A percentile compares a stretch with the other conserved stretches of the same genome.
These are phyloP conservation scores for Macrotrachela quadricornifera DNA, from an alignment of 1,140 invertebrate genomes.

Conservation along the genomic window DNA sequence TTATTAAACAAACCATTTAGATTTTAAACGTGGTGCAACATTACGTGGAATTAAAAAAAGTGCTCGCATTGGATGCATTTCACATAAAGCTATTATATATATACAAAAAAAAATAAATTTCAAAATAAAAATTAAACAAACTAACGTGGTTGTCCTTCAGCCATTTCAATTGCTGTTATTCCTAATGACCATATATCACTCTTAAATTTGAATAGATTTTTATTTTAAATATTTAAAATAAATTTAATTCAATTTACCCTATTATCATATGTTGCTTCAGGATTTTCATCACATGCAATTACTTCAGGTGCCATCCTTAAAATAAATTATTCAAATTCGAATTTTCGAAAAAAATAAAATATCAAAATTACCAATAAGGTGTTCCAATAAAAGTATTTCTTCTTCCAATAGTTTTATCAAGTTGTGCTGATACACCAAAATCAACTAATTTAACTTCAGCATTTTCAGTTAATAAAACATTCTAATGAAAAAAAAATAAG, in stretches of 20 bases:
- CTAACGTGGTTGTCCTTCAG: slow-evolving; percentile 76
- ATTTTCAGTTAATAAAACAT: slow-evolving; percentile 95
- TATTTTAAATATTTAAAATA: too few relatives aligned
- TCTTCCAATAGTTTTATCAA: slow-evolving; percentile 91
- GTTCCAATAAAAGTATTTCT: too few relatives aligned
- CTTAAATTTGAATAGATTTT: too few relatives aligned
- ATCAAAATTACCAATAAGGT: too few relatives aligned
- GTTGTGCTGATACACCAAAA: slow-evolving; percentile 95
- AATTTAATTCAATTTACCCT: too few relatives aligned
- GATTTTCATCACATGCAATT: slow-evolving; percentile 99
- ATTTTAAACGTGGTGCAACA: slow-evolving; percentile 80
- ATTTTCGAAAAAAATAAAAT: too few relatives aligned
- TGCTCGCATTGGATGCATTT: slow-evolving; percentile 97
- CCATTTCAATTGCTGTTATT: slow-evolving; percentile 98
- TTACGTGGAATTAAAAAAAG: slow-evolving; percentile 94
- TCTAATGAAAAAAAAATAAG: slow-evolving; percentile 22
- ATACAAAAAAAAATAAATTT: too few relatives aligned
- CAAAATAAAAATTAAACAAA: too few relatives aligned
- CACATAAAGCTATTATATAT: slow-evolving; percentile 35
- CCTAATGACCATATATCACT: slow-evolving; percentile 94
- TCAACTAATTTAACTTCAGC: slow-evolving; percentile 98
- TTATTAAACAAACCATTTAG: slow-evolving; percentile 36
- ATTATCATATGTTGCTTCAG: slow-evolving; percentile 97
- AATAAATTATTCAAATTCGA: too few relatives aligned
- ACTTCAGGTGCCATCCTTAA: slow-evolving; percentile 59